Percentiles rank a stretch among this genome's conserved stretches.
These are phyloP conservation scores for Dasysyrphus albostriatus DNA, from an alignment of 2,888 invertebrate genomes.

Conservation along the genomic window DNA sequence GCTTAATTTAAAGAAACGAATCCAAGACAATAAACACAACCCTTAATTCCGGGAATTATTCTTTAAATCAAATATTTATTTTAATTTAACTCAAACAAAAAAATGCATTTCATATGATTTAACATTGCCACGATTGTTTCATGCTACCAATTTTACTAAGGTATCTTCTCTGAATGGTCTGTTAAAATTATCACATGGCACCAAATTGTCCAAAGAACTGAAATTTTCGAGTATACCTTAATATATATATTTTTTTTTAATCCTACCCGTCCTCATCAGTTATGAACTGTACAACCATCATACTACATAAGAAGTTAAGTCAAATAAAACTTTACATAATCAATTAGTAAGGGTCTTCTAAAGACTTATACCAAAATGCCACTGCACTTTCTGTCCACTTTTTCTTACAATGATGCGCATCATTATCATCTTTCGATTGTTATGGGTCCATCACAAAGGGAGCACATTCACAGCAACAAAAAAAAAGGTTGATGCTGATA, in stretches of 20 bases:
- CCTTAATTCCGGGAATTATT: conserved; percentile 8
- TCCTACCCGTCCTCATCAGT: neutral
- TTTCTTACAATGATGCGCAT: conserved; percentile 44
- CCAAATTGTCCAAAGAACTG: conserved; percentile 51
- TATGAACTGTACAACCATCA: neutral
- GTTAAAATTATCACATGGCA: conserved; percentile 71
- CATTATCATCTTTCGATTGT: conserved; percentile 67
- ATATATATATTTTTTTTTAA: neutral
- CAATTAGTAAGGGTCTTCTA: conserved; percentile 64
- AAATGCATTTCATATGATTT: neutral
- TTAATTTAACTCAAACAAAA: neutral
- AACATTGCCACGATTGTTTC: conserved; percentile 32
- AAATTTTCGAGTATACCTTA: neutral
- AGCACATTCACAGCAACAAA: conserved; percentile 54
- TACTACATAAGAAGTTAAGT: neutral
- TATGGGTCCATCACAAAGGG: conserved; percentile 70
- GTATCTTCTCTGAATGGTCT: conserved; percentile 52
- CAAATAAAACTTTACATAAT: conserved; percentile 55
- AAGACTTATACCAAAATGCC: conserved; percentile 73
- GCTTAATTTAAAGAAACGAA: too few species aligned
- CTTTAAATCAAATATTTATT: conserved; percentile 19
- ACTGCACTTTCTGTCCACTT: conserved; percentile 70
- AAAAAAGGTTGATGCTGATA: neutral
- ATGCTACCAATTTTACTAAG: neutral
- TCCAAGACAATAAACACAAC: too few species aligned